These are phyloP conservation scores for Chloroceryle aenea DNA, from an alignment of 2,113 vertebrate genomes.

Conservation along the genomic window DNA sequence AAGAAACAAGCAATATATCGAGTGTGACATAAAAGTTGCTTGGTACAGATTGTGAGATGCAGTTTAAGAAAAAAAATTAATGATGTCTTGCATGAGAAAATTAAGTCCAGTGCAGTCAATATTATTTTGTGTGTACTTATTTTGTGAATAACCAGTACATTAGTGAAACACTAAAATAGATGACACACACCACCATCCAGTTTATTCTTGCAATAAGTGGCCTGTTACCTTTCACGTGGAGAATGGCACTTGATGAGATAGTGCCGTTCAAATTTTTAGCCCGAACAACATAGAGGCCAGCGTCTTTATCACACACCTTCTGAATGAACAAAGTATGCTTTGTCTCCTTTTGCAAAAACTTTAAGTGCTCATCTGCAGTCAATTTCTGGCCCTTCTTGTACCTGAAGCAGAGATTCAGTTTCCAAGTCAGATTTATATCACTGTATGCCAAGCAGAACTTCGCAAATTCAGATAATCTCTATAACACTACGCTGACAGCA, in stretches of 20 bases:
- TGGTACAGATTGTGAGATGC: not conserved
- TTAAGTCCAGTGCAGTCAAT: not conserved
- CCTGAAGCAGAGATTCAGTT: conserved; percentile 88
- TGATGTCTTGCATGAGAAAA: not conserved
- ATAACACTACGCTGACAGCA: not conserved
- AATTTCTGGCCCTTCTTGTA: conserved; percentile 87
- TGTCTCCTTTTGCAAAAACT: conserved; percentile 84
- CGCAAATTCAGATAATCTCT: not conserved
- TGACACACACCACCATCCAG: conserved; percentile 84
- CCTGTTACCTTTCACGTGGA: conserved; percentile 82
- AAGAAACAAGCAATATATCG: not conserved
- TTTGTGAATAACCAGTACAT: conserved; percentile 79
- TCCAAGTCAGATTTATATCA: conserved; percentile 74
- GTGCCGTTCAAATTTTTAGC: conserved; percentile 76
- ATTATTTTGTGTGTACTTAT: not conserved
- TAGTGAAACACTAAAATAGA: conserved; percentile 84
- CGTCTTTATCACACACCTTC: conserved; percentile 78
- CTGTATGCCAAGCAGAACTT: not conserved
- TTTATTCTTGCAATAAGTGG: conserved; percentile 76
- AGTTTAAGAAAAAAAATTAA: not conserved
- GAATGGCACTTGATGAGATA: conserved; percentile 79
- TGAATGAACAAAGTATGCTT: conserved; percentile 84
- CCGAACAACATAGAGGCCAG: conserved; percentile 80
- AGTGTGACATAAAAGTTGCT: not conserved
- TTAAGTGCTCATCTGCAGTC: conserved; percentile 80